Percentiles rank a stretch among this genome's conserved stretches.
phyloP scores from a whole-genome alignment of 1,140 invertebrate species.

The Drosophila mayri region DNA sequence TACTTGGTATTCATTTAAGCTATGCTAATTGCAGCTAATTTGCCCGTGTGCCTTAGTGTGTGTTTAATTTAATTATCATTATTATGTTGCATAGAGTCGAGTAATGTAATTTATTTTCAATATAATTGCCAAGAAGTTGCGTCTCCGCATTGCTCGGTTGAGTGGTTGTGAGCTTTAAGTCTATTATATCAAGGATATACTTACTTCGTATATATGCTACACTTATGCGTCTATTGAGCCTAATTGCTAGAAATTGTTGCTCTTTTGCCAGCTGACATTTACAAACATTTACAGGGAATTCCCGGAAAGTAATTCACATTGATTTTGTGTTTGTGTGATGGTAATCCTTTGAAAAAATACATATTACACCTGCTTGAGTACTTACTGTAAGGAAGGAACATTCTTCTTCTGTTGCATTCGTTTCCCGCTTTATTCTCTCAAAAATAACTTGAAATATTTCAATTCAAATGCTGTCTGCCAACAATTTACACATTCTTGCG shows the following conservation, averaged over 20 bases:
- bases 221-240: conserved; percentile 63
- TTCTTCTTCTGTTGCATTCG: conserved; percentile 40
- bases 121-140: conserved; percentile 74
- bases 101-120: conserved; percentile 58
- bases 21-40: conserved; percentile 75
- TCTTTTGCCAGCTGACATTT: conserved; percentile 30
- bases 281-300: conserved; percentile 68
- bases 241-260: conserved; percentile 62
- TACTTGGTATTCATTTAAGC: conserved; percentile 63
- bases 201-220: conserved; percentile 30
- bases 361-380: conserved; percentile 39
- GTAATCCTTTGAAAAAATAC: conserved; percentile 26
- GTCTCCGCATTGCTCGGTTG: conserved; percentile 37
- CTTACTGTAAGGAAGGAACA: conserved; percentile 75
- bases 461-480: background rate
- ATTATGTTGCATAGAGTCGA: conserved; percentile 45
- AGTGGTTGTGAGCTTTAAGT: conserved; percentile 35
- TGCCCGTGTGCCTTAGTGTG: conserved; percentile 30
- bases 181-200: conserved; percentile 57
- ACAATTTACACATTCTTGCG: background rate
- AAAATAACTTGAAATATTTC: background rate
- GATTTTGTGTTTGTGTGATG: conserved; percentile 23
- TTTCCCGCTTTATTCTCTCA: background rate
- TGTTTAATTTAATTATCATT: conserved; percentile 25
- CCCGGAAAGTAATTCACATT: conserved; percentile 29